Base-by-base conservation (phyloP, 2,888 invertebrate species). In the Morpho deidamia region DNA sequence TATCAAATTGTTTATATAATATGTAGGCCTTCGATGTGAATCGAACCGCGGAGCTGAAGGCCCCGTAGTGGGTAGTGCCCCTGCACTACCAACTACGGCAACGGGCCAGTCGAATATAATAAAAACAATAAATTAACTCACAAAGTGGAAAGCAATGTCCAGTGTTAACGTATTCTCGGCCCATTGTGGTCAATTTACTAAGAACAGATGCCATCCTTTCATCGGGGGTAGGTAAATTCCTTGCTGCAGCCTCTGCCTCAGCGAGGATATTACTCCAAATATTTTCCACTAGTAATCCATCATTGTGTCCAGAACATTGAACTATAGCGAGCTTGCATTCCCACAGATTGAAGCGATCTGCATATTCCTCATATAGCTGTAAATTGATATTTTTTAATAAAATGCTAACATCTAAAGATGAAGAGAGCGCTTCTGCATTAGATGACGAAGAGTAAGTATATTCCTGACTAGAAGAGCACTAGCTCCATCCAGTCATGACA, bases 251-350 rank as follows among this genome's bases (percentile, higher is more conserved):
- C 77, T 91, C 90, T 14, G 93, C 82, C 74, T 93, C 94, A 51
- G 86, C 80, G 56, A 95, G 90, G 53, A 99, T 96, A 74, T 96
- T 95, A 58, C 93, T 94, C 98, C 99, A 99, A 50, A 98, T 95
- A 53, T 94, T 94, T 81, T 98, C 96, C 43, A 99, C 95, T 8
- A 98, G 88, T 55, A 95, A 90, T 0, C 94, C 92, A 77, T 99
- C 98, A 68, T 95, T 95, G 81, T 98, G 96, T 10, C 97, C 97
- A 7, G 98, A 97, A 76, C 97, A 98, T 69, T 98, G 96, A 44
- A 99, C 94, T 61, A 99, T 98, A 7, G 97, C 96, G 54, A 99
- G 89, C 83, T 99, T 97, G 78, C 97, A 96, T 82, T 98, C 98
- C 93, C 96, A 95, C 41, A 99, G 90, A 66, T 95, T 93, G 78